Evolutionary conservation across 2,888 invertebrate genomes (phyloP).

Genomic region (Deroplatys truncata): DNA sequence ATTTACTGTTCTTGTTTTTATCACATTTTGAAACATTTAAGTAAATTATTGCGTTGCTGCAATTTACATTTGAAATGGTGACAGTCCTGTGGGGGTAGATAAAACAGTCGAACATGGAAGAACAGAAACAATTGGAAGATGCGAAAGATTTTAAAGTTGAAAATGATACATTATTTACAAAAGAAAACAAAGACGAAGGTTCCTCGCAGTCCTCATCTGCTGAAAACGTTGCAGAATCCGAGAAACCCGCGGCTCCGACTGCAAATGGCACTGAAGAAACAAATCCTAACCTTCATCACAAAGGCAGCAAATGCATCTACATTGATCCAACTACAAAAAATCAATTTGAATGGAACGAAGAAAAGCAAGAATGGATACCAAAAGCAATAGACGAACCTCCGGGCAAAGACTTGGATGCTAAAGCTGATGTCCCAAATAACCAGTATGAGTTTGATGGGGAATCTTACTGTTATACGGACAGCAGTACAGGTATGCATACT

Average conservation of each 20-base stretch:
- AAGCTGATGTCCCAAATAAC: neutral
- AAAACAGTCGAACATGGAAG: neutral
- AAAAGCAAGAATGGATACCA: constrained; percentile 40
- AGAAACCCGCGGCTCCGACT: neutral
- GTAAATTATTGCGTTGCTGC: too few species aligned
- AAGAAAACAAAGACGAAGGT: neutral
- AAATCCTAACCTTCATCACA: constrained; percentile 56
- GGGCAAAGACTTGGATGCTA: neutral
- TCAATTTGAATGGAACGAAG: constrained; percentile 61
- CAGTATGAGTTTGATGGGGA: constrained; percentile 39
- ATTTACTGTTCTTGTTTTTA: too few species aligned
- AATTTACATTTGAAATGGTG: neutral
- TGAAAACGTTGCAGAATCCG: neutral
- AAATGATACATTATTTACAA: neutral
- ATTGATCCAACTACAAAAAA: constrained; percentile 67
- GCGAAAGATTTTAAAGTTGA: neutral
- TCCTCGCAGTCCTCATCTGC: neutral
- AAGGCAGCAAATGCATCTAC: constrained; percentile 66
- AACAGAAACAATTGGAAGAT: neutral
- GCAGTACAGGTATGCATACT: constrained; percentile 31
- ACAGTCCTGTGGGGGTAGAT: neutral
- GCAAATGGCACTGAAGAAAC: neutral
- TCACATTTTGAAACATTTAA: too few species aligned
- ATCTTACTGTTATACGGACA: constrained; percentile 37
- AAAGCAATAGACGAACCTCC: neutral